Evolutionary conservation across 2,113 vertebrate species (phyloP), one percentile per base, ranked within the genome.

Genomic region (Pampusana beccarii): DNA sequence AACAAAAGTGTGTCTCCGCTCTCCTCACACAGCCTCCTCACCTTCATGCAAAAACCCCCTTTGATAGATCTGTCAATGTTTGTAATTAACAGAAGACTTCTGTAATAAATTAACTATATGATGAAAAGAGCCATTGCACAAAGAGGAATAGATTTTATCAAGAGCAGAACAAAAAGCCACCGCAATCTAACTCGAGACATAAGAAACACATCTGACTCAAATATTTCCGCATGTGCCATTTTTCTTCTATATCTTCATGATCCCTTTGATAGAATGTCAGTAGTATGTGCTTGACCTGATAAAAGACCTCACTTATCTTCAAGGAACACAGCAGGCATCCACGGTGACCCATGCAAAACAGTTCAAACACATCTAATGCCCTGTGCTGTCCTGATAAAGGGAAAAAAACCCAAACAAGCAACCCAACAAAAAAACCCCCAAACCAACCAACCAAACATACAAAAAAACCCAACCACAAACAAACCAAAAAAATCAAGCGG

Each of bases 291-390:
- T 60, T 57, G 53, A 91, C 86, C 53, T 64, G 70, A 80, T 46
- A 69, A 71, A 81, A 87, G 48, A 91, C 29, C 48, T 64, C n/a
- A 29, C 53, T 94, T 91, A 86, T 91, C 86, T 89, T 74, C 61
- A 71, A 57, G 61, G 70, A 86, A 75, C 70, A 91, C 10, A 7
- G 48, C 48, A 69, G 73, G n/a, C 44, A 85, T 42, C 17, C 44
- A 46, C 19, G 60, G 57, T 34, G 57, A 72, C 21, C 84, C 54
- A 54, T 3, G 29, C 36, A 87, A 91, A 96, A 28, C 34, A 54
- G 73, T 62, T 81, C 78, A 71, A 84, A 79, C 25, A 75, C 13
- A 72, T 28, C 28, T 50, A 71, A 67, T 23, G 60, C 36, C 16
- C 78, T 67, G 92, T 29, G 20, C 78, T 85, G 29, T 60, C 34